phyloP scores from a whole-genome alignment of 2,113 vertebrate genomes.

The Lepus americanus region DNA sequence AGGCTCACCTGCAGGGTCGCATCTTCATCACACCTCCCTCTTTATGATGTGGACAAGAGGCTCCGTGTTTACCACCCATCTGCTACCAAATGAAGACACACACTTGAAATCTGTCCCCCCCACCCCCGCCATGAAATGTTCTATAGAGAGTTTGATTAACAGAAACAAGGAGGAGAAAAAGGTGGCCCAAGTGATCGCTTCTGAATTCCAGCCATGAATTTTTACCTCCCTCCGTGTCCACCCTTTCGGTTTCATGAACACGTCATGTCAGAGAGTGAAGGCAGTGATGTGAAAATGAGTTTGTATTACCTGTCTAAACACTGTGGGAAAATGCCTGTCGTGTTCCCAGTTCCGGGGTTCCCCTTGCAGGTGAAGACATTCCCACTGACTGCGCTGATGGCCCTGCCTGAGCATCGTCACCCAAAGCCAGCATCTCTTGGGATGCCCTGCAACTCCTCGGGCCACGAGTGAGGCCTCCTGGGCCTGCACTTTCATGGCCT shows the following conservation, averaged over 20 bases:
- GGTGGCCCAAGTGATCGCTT: neutral
- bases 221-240: neutral
- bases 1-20: neutral
- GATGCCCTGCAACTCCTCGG: neutral
- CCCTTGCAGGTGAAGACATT: neutral
- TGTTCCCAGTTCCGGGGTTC: neutral
- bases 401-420: neutral
- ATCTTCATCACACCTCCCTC: neutral
- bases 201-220: neutral
- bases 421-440: neutral
- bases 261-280: neutral
- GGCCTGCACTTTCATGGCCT: neutral
- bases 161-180: neutral
- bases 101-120: neutral
- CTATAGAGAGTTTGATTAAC: neutral
- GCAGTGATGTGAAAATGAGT: neutral
- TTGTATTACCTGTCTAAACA: neutral
- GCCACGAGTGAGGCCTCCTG: neutral
- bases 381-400: accelerated
- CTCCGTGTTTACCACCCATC: neutral
- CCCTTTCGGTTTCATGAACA: neutral
- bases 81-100: neutral
- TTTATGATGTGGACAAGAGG: neutral
- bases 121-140: neutral
- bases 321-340: neutral